These are phyloP conservation scores for Oscheius sp. DNA, from an alignment of 2,888 invertebrate genomes.

Conservation along the genomic window DNA sequence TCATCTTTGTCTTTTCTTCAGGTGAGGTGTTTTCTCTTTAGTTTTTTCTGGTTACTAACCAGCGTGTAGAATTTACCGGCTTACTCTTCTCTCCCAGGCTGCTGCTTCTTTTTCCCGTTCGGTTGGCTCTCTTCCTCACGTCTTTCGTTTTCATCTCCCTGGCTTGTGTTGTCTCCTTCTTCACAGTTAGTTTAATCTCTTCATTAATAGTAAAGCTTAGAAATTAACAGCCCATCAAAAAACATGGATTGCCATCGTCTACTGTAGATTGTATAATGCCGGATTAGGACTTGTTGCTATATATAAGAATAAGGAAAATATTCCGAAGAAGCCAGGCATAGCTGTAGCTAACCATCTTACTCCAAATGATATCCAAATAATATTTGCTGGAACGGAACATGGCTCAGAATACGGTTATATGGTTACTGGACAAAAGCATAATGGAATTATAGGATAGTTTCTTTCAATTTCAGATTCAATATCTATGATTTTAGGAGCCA, in stretches of 20 bases:
- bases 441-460: conserved; percentile 49
- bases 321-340: conserved; percentile 58
- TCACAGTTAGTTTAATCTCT: conserved; percentile 13
- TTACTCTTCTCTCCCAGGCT: conserved; percentile 38
- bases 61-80: too few species aligned
- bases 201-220: too few species aligned
- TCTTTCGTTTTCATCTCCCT: conserved; percentile 60
- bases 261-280: conserved; percentile 58
- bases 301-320: conserved; percentile 48
- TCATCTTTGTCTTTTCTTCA: conserved; percentile 39
- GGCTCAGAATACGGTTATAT: conserved; percentile 56
- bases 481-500: conserved; percentile 39
- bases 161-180: conserved; percentile 49
- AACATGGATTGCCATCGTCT: conserved; percentile 56
- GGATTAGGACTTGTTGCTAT: conserved; percentile 58
- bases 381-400: conserved; percentile 59
- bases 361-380: conserved; percentile 64
- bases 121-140: conserved; percentile 49
- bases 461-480: background rate
- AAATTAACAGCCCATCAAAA: conserved; percentile 37
- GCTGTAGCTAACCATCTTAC: conserved; percentile 63
- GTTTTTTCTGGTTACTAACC: background rate
- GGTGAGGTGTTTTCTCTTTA: conserved; percentile 33
- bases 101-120: conserved; percentile 53
- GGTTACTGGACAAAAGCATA: conserved; percentile 64